Conservation (phyloP, 1,140 invertebrate genomes). For the Zaprionus ornatus region DNA sequence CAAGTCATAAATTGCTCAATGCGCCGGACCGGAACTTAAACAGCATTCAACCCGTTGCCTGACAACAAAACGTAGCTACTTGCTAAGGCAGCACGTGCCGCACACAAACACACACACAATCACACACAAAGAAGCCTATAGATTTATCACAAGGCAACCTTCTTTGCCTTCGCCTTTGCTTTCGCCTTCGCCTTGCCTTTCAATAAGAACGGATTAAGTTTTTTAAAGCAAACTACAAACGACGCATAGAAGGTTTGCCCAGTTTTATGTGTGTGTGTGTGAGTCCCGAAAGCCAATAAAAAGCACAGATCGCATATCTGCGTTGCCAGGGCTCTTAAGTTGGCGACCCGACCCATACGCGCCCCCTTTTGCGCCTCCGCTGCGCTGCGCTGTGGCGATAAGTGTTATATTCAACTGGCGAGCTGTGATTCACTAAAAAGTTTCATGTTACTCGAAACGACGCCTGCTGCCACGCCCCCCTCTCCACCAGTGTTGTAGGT, state of each 20-base stretch:
- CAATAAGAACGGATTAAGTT: constrained; percentile 77
- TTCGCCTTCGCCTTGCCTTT: constrained; percentile 62
- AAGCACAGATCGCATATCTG: constrained; percentile 72
- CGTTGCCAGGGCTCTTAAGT: constrained; percentile 15
- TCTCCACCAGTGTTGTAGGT: neutral
- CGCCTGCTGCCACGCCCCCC: constrained; percentile 4
- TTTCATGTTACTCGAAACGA: constrained; percentile 69
- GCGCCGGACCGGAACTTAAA: constrained; percentile 60
- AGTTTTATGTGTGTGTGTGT: constrained; percentile 17
- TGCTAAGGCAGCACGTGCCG: constrained; percentile 58
- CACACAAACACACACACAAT: constrained; percentile 16
- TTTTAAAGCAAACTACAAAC: constrained; percentile 72
- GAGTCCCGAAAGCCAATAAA: constrained; percentile 63
- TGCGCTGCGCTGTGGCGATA: constrained; percentile 54
- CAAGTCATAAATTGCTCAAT: constrained; percentile 77
- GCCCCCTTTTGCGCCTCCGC: neutral
- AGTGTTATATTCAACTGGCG: constrained; percentile 78
- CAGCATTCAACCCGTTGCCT: constrained; percentile 58
- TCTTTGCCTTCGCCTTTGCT: constrained; percentile 57
- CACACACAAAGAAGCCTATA: constrained; percentile 31
- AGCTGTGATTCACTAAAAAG: constrained; percentile 74
- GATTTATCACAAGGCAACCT: constrained; percentile 58
- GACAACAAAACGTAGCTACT: constrained; percentile 54
- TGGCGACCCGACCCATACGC: neutral
- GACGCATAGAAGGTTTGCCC: constrained; percentile 8